phyloP scores from a whole-genome alignment of 1,140 invertebrate genomes.

The Pachypsylla venusta region DNA sequence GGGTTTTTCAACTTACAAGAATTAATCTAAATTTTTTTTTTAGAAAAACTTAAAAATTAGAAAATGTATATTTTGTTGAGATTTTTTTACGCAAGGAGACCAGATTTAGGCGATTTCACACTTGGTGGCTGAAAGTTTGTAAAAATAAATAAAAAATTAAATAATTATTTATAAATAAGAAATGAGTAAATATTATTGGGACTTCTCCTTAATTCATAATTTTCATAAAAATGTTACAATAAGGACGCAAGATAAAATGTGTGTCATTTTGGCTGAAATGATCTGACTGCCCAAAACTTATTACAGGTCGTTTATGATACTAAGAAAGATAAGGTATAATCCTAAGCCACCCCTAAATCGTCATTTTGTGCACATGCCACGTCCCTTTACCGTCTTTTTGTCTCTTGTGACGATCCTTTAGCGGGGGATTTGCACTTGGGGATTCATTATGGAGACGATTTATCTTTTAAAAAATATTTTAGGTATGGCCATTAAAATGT shows the following conservation, averaged over 20 bases:
- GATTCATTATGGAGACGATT: too few species aligned
- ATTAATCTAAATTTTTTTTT: too few species aligned
- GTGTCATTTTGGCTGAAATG: neutral
- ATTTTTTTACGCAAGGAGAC: neutral
- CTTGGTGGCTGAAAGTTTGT: slow-evolving; percentile 32
- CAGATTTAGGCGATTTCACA: slow-evolving; percentile 20
- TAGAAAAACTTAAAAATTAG: neutral
- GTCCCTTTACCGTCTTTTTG: too few species aligned
- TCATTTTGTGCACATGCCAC: too few species aligned
- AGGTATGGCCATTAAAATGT: too few species aligned
- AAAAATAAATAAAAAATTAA: slow-evolving; percentile 27
- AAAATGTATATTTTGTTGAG: neutral
- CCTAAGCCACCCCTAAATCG: too few species aligned
- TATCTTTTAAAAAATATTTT: too few species aligned
- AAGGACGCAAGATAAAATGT: neutral
- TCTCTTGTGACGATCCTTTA: too few species aligned
- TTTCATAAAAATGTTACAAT: neutral
- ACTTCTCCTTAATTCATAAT: neutral
- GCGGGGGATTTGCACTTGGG: too few species aligned
- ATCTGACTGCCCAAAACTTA: neutral
- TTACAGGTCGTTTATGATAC: neutral
- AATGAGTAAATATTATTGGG: neutral
- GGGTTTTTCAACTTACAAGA: too few species aligned
- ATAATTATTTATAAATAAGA: slow-evolving; percentile 8
- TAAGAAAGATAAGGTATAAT: too few species aligned